Conservation (phyloP, 2,113 vertebrate genomes). For the Camelus bactrianus region DNA sequence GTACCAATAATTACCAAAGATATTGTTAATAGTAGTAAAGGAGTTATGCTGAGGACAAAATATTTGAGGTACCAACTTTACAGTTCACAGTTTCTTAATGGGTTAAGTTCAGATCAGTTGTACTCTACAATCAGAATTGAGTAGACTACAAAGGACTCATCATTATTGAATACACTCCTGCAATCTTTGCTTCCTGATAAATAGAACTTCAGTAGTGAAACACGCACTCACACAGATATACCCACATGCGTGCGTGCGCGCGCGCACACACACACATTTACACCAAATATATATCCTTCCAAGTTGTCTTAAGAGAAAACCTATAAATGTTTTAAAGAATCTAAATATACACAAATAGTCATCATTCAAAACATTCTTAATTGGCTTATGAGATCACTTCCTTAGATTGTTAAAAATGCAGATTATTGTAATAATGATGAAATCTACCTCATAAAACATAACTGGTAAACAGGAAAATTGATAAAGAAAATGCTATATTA, state of each 20-base stretch:
- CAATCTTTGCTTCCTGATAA: not conserved
- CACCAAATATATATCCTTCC: not conserved
- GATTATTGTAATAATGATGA: not conserved
- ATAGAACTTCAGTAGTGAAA: not conserved
- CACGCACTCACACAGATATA: too few relatives aligned
- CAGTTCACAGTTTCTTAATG: not conserved
- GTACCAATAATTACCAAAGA: not conserved
- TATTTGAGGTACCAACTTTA: not conserved
- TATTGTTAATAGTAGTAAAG: not conserved
- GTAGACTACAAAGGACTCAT: not conserved
- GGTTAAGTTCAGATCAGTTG: not conserved
- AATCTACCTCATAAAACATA: not conserved
- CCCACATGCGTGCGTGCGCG: rapidly evolving
- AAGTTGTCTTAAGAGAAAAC: not conserved
- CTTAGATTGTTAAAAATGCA: not conserved
- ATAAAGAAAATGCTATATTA: not conserved
- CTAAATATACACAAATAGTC: not conserved
- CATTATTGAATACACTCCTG: not conserved
- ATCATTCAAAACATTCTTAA: not conserved
- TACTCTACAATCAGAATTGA: not conserved
- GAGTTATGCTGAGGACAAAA: not conserved
- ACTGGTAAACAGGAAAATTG: not conserved
- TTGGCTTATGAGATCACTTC: not conserved
- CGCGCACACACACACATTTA: not conserved
- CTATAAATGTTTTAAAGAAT: not conserved